Evolutionary conservation across 2,888 invertebrate genomes (phyloP).

Genomic region (Laothoe populi): DNA sequence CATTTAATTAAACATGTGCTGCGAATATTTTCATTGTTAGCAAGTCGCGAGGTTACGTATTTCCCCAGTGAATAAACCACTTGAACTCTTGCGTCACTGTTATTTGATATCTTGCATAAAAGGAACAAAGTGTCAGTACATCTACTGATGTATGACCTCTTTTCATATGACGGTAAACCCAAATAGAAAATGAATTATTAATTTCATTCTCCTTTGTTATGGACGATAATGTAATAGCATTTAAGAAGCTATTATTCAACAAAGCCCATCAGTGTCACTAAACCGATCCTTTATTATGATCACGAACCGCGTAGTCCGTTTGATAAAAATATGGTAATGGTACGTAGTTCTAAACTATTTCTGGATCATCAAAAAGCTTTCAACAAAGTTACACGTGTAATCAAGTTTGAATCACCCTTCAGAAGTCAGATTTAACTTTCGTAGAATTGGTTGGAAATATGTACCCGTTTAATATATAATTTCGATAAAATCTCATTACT

Average conservation of each 20-base stretch:
- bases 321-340: constrained; percentile 34
- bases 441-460: background rate
- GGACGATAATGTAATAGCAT: constrained; percentile 36
- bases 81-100: constrained; percentile 9
- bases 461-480: background rate
- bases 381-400: constrained; percentile 1
- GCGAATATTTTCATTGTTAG: background rate
- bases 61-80: constrained; percentile 5
- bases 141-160: constrained; percentile 10
- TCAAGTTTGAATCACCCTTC: background rate
- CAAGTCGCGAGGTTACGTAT: background rate
- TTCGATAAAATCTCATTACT: constrained; percentile 4
- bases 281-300: constrained; percentile 41
- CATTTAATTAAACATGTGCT: background rate
- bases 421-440: background rate
- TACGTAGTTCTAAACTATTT: constrained; percentile 17
- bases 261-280: constrained; percentile 32
- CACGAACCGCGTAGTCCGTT: constrained; percentile 36
- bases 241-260: constrained; percentile 35
- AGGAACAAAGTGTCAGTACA: constrained; percentile 12
- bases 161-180: constrained; percentile 31
- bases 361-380: constrained; percentile 16
- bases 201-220: constrained; percentile 36
- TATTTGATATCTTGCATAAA: constrained; percentile 25
- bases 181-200: constrained; percentile 43